Conservation (phyloP, 2,888 invertebrate genomes). For the Tipula helvola region DNA sequence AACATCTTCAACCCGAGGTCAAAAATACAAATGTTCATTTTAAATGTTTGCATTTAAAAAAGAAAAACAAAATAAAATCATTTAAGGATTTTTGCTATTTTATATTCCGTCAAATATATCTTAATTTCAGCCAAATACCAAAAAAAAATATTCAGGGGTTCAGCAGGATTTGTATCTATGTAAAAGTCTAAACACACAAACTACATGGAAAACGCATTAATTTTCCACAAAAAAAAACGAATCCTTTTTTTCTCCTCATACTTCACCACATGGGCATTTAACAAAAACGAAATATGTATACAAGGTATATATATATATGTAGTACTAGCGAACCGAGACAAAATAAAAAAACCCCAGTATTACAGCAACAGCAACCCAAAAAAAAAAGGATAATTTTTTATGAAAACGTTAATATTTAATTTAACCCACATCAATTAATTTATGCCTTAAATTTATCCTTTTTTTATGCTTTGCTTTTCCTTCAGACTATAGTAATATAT, state of each 20-base stretch:
- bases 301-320: too few species aligned
- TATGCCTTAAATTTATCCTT: background rate
- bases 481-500: background rate
- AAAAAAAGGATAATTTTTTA: background rate
- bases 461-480: background rate
- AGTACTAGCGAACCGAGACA: background rate
- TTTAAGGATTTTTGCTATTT: background rate
- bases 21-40: background rate
- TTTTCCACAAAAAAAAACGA: background rate
- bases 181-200: background rate
- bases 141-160: background rate
- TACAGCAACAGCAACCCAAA: background rate
- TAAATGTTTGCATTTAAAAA: background rate
- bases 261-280: background rate
- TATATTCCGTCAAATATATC: background rate
- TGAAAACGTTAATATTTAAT: background rate
- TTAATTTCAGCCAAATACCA: background rate
- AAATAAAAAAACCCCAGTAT: background rate
- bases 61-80: background rate
- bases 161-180: background rate
- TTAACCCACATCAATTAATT: constrained; percentile 4
- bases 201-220: constrained; percentile 4
- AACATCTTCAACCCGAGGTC: background rate
- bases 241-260: background rate
- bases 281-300: background rate